These are phyloP conservation scores for Clarias fuscus DNA, from an alignment of 2,797 vertebrate species.

Conservation along the genomic window DNA sequence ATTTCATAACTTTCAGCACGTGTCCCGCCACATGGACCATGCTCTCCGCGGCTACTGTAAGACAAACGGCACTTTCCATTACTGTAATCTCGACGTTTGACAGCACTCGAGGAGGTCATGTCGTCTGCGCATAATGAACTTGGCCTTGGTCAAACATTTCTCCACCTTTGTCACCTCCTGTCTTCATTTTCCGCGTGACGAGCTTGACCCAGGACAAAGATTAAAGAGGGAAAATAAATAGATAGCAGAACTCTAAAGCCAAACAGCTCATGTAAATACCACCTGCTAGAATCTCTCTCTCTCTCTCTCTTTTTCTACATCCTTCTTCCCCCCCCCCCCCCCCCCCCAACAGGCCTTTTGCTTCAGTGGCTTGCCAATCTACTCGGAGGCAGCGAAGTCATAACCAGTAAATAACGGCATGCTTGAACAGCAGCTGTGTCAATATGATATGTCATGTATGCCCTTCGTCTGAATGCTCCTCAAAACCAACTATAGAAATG, in stretches of 20 bases:
- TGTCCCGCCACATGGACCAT: background rate
- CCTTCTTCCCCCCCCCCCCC: slow-evolving; percentile 69
- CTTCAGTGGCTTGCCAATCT: slow-evolving; percentile 81
- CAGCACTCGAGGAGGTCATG: slow-evolving; percentile 62
- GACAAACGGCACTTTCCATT: slow-evolving; percentile 58
- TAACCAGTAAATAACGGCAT: slow-evolving; percentile 85
- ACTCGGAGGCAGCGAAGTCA: slow-evolving; percentile 85
- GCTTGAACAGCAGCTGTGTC: slow-evolving; percentile 80
- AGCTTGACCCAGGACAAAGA: slow-evolving; percentile 67
- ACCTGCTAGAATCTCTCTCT: slow-evolving; percentile 78
- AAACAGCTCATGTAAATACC: slow-evolving; percentile 72
- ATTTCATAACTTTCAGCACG: background rate
- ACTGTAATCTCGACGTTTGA: slow-evolving; percentile 65
- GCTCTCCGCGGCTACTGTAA: slow-evolving; percentile 18
- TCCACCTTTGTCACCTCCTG: slow-evolving; percentile 44
- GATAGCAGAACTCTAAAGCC: slow-evolving; percentile 67
- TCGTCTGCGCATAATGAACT: slow-evolving; percentile 69
- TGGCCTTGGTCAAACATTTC: slow-evolving; percentile 64
- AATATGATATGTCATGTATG: slow-evolving; percentile 78
- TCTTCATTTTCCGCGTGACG: slow-evolving; percentile 56
- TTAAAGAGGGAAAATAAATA: slow-evolving; percentile 78
- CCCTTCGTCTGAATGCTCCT: slow-evolving; percentile 71
- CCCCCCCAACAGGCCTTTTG: slow-evolving; percentile 63
- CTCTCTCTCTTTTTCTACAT: slow-evolving; percentile 72
- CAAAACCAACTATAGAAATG: slow-evolving; percentile 27